A percentile compares a stretch with the other conserved stretches of the same genome.
Conservation (phyloP, 1,140 invertebrate species). For the Brachionus koreanus region DNA sequence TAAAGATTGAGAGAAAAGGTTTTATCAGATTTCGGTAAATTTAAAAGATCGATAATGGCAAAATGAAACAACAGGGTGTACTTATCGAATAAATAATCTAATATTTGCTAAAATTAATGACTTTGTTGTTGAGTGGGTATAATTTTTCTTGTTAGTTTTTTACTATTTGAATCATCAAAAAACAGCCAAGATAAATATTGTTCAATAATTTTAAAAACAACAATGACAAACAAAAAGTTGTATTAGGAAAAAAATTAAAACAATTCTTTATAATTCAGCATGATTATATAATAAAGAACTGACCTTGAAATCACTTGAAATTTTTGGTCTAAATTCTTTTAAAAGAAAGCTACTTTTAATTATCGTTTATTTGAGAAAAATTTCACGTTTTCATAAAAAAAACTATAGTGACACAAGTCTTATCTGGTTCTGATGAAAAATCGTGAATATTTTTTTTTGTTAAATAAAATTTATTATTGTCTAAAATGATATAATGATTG, state of each 20-base stretch:
- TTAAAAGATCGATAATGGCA: not conserved
- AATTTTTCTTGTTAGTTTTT: not conserved
- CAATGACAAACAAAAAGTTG: not conserved
- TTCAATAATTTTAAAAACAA: not conserved
- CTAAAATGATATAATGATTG: too few relatives aligned
- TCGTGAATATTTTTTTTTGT: too few relatives aligned
- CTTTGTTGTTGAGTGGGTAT: not conserved
- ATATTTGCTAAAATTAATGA: not conserved
- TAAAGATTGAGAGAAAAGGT: not conserved
- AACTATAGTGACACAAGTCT: too few relatives aligned
- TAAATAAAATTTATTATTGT: too few relatives aligned
- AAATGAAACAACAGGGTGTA: not conserved
- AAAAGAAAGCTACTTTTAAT: too few relatives aligned
- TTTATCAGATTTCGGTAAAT: not conserved
- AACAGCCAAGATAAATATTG: not conserved
- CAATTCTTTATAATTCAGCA: not conserved
- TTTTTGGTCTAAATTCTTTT: too few relatives aligned
- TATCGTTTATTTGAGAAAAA: too few relatives aligned
- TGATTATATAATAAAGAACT: too few relatives aligned
- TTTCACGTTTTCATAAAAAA: too few relatives aligned
- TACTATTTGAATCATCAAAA: not conserved
- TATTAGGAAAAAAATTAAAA: not conserved
- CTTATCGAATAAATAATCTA: not conserved
- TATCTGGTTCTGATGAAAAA: too few relatives aligned
- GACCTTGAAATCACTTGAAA: too few relatives aligned